Base-by-base conservation (phyloP, 1,140 invertebrate species). In the Diorhabda sublineata region DNA sequence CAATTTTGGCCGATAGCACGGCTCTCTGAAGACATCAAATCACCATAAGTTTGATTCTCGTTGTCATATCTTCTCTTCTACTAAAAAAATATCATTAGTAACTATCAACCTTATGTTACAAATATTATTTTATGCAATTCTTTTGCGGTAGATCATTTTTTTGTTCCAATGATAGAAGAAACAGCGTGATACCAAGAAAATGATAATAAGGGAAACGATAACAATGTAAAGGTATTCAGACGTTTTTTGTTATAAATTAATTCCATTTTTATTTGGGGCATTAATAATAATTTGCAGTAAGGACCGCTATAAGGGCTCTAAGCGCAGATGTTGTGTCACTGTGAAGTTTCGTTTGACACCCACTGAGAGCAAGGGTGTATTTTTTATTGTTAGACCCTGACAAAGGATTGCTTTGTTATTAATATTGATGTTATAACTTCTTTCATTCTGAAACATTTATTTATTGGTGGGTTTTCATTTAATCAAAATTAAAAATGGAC, bases 351-450 rank as follows among this genome's bases (percentile, higher is more conserved):
- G 47, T 52, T 52, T 52, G 47, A 52, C 47, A 52, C 47, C 47
- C 47, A 52, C 47, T 52, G 47, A 52, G 47, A 52, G 58, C 58
- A 59, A 59, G 58, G 58, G 58, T 26, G 58, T 59, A 26, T 59
- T 59, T 26, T 42, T 59, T 26, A 26, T 42, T 59, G 58, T 59
- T 59, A 42, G 58, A 6, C 8, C 41, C 26, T 59, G n/a, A 26
- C 41, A 11, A 59, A 59, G 47, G 47, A 59, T 59, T 59, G 58
- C 58, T 26, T 59, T 26, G 41, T 59, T 59, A 26, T 59, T 59
- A 59, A 59, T 59, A 59, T 11, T 42, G n/a, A 42, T 59, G 41
- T 59, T 59, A 59, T 26, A 52, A 52, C 47, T 52, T 52, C n/a
- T 52, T 52, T 52, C n/a, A 6, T 52, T 52, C n/a, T 42, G 11